Base-by-base conservation (phyloP, 2,113 vertebrate genomes). In the Oncorhynchus gorbuscha region DNA sequence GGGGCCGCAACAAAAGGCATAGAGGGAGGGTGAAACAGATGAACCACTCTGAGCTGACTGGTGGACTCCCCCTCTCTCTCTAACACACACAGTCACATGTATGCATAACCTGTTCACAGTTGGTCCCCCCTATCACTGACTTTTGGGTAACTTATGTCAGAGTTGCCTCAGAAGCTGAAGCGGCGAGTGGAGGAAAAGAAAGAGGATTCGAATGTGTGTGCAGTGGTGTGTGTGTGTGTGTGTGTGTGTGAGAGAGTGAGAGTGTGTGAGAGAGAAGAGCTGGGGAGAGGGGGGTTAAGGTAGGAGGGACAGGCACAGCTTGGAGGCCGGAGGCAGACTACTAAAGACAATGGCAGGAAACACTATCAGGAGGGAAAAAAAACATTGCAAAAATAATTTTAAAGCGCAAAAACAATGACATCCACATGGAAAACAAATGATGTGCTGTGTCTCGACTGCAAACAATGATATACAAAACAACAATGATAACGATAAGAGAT, bases 341-440 rank as follows among this genome's bases (percentile, higher is more conserved):
- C 74, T 83, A 80, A 77, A 86, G 85, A 94, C 90, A 93, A 93
- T 92, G 79, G 89, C 83, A 93, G 93, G 92, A 93, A 93, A 88
- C 88, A 74, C 83, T 88, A 93, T 93, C 87, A 91, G 89, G 83
- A 85, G 84, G 74, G 74, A 85, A 81, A 90, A 87, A 89, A 85
- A 89, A 81, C 85, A 85, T 87, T 76, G 79, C 83, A 84, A 85
- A 89, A 89, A 92, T 91, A 88, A 91, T 89, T 71, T 89, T 80
- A 89, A 86, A 85, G 83, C 82, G 75, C 69, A 84, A 86, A 88
- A 87, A 87, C 79, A 88, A 88, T 88, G 83, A 85, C 84, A 89
- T 87, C 76, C 82, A 79, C 62, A 1, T 83, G 85, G 80, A 86
- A 88, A 88, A 69, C 65, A 87, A 68, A 4, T 16, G 28, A 26